Evolutionary conservation across 2,113 vertebrate species (phyloP).

Genomic region (Psophia crepitans): DNA sequence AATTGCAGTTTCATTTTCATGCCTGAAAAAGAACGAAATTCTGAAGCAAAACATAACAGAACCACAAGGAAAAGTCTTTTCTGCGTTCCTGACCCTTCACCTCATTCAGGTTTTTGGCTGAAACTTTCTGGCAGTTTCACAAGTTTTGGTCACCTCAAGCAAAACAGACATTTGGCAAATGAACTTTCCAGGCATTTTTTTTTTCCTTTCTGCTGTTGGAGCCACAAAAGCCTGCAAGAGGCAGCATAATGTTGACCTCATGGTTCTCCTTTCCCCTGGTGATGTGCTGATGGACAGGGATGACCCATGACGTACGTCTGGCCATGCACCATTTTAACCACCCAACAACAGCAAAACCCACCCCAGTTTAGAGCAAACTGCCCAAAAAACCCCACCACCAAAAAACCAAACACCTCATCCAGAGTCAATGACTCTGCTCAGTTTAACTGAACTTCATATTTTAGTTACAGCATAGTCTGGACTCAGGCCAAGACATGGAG

Average conservation of each 20-base stretch:
- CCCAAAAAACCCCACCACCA: neutral
- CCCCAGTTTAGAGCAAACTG: neutral
- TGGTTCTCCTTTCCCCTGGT: neutral
- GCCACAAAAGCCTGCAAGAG: neutral
- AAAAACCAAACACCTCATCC: neutral
- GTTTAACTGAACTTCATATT: neutral
- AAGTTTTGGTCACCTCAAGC: neutral
- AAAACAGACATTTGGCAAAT: neutral
- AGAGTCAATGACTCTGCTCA: neutral
- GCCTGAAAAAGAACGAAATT: neutral
- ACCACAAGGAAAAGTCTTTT: neutral
- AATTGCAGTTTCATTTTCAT: neutral
- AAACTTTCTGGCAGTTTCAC: neutral
- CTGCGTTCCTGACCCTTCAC: neutral
- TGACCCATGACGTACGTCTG: neutral
- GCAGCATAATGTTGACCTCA: neutral
- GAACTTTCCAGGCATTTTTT: neutral
- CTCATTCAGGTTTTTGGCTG: neutral
- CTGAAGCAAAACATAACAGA: neutral
- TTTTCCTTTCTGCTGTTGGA: neutral
- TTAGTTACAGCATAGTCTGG: neutral
- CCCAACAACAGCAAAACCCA: neutral
- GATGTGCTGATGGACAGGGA: neutral
- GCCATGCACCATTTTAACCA: neutral
- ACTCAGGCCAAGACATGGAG: neutral